phyloP scores from a whole-genome alignment of 37 sponge, comb jelly and placozoan genomes.

The Tethya wilhelma region DNA sequence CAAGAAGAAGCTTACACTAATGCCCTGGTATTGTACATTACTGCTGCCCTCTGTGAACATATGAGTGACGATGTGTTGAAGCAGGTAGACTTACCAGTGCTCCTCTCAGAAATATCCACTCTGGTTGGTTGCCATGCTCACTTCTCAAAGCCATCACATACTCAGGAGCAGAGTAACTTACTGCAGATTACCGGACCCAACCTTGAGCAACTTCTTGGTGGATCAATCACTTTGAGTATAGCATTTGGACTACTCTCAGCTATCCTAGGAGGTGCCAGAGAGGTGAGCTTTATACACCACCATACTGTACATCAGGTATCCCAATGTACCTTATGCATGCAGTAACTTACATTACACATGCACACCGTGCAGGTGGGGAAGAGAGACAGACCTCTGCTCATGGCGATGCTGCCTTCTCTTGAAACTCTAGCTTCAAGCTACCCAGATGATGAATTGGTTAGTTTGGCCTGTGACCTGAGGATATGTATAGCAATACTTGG shows the following conservation, averaged over 20 bases:
- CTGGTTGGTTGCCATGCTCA: conserved; percentile 45
- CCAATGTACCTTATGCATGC: too few relatives aligned
- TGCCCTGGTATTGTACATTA: conserved; percentile 34
- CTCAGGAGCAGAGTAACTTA: not conserved
- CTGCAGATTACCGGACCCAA: not conserved
- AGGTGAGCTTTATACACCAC: too few relatives aligned
- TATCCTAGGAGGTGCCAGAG: conserved; percentile 27
- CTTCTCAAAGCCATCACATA: not conserved
- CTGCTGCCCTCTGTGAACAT: conserved; percentile 62
- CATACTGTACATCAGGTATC: too few relatives aligned
- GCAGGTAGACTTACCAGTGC: not conserved
- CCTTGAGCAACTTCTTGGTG: conserved; percentile 42
- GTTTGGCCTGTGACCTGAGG: conserved; percentile 59
- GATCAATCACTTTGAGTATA: conserved; percentile 68
- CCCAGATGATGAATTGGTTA: conserved; percentile 50
- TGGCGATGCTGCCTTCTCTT: conserved; percentile 22
- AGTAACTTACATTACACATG: not conserved
- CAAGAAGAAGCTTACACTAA: not conserved
- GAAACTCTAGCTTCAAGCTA: conserved; percentile 37
- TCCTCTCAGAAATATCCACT: not conserved
- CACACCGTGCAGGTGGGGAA: conserved; percentile 22
- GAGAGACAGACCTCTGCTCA: conserved; percentile 36
- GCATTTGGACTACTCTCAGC: conserved; percentile 68
- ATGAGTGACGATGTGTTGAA: conserved; percentile 3
- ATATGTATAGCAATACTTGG: conserved; percentile 83